These are phyloP conservation scores for Acheta domesticus DNA, from an alignment of 2,888 invertebrate species.

Conservation along the genomic window DNA sequence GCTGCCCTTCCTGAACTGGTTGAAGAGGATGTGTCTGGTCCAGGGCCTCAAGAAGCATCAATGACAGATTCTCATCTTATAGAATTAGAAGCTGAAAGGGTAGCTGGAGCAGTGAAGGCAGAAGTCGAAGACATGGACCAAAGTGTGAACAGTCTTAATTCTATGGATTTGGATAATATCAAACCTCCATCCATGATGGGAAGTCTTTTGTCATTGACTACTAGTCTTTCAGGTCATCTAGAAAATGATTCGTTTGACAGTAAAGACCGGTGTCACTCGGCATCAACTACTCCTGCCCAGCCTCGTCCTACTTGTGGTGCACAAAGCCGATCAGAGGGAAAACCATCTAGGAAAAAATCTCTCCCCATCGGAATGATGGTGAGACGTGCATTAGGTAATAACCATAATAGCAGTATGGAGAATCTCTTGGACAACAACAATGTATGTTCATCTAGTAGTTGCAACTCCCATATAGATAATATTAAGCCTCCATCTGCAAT, in stretches of 20 bases:
- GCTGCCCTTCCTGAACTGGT: slow-evolving; percentile 49
- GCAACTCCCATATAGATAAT: slow-evolving; percentile 67
- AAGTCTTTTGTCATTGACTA: slow-evolving; percentile 58
- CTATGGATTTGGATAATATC: slow-evolving; percentile 68
- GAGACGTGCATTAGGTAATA: slow-evolving; percentile 61
- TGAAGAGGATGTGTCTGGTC: slow-evolving; percentile 44
- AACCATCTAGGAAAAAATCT: slow-evolving; percentile 62
- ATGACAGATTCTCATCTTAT: slow-evolving; percentile 70
- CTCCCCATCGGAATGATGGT: slow-evolving; percentile 69
- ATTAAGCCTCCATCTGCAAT: slow-evolving; percentile 80
- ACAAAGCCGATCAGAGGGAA: slow-evolving; percentile 31
- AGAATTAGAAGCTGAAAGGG: slow-evolving; percentile 69
- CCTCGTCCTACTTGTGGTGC: slow-evolving; percentile 24
- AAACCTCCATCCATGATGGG: slow-evolving; percentile 76
- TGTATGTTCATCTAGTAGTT: slow-evolving; percentile 54
- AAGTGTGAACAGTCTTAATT: slow-evolving; percentile 59
- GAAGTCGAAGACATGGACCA: slow-evolving; percentile 51
- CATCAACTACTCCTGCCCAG: slow-evolving; percentile 42
- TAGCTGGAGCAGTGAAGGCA: slow-evolving; percentile 55
- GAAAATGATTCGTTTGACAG: slow-evolving; percentile 30
- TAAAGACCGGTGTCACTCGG: slow-evolving; percentile 41
- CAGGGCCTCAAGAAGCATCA: slow-evolving; percentile 21
- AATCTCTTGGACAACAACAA: slow-evolving; percentile 54
- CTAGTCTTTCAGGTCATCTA: slow-evolving; percentile 46
- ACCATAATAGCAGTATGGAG: slow-evolving; percentile 59